Conservation (phyloP, 1,140 invertebrate genomes). For the Meteorus sp. region DNA sequence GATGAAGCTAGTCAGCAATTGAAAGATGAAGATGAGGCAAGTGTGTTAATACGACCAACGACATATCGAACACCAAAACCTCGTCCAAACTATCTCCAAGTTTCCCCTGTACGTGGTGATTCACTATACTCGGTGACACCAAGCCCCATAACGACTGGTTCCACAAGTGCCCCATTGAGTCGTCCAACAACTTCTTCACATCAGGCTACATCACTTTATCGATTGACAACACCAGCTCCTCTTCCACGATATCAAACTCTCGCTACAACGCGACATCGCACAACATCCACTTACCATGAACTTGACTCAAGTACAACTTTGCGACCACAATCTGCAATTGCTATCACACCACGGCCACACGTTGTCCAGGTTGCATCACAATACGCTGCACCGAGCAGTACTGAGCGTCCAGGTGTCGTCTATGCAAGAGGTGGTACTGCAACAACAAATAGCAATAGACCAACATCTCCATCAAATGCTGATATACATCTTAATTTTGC, state of each 20-base stretch:
- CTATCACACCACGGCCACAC: conserved; percentile 66
- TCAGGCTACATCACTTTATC: conserved; percentile 55
- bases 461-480: conserved; percentile 48
- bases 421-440: conserved; percentile 42
- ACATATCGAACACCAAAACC: conserved; percentile 40
- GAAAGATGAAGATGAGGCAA: conserved; percentile 62
- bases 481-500: conserved; percentile 67
- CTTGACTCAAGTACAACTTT: conserved; percentile 49
- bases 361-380: conserved; percentile 67
- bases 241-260: conserved; percentile 47
- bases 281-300: conserved; percentile 48
- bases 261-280: conserved; percentile 39
- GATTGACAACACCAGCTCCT: conserved; percentile 49
- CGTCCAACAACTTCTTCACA: no score
- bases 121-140: conserved; percentile 44
- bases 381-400: conserved; percentile 62
- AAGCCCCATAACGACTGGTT: conserved; percentile 31
- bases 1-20: conserved; percentile 64
- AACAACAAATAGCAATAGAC: conserved; percentile 47
- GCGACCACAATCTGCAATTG: conserved; percentile 52
- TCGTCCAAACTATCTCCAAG: conserved; percentile 40
- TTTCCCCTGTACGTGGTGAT: conserved; percentile 37
- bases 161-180: no score
- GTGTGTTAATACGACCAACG: conserved; percentile 39
- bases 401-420: conserved; percentile 53